Base-by-base conservation (phyloP, 2,888 invertebrate species). In the Oxyteleia sp. region DNA sequence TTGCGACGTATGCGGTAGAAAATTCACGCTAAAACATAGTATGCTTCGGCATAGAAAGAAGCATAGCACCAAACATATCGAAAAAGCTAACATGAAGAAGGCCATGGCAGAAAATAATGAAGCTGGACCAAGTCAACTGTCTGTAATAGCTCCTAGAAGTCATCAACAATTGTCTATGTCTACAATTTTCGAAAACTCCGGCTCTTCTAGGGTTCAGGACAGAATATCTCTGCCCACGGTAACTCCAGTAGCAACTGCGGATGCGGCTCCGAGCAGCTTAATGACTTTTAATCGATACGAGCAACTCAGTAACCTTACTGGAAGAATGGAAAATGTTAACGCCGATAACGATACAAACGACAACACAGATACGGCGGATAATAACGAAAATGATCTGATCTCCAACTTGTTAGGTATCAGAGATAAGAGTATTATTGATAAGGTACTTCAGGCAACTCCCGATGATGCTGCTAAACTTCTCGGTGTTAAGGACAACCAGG, bases 11-110 rank as follows among this genome's bases (percentile, higher is more conserved):
- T n/a, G n/a, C n/a, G n/a, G n/a, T n/a, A n/a, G n/a, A n/a, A n/a
- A n/a, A n/a, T n/a, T n/a, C n/a, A n/a, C n/a, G n/a, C n/a, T 98
- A 53, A 98, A 98, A 91, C 98, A 98, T 94, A 98, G 98, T 93
- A 98, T 98, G 98, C 94, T 98, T 86, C 95, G 98, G 0, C 98
- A 98, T 92, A 95, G 98, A 87, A 98, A 98, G 94, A 98, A 98
- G 93, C 98, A 98, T 92, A 79, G 75, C 18, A 53, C 78, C 26
- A 84, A 81, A 35, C 74, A 81, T 51, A 74, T 82, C 8, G 84
- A 84, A 13, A 78, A 81, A n/a, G 74, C 78, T 1, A 81, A 78
- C 18, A 18, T 59, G 55, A 84, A 81, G 29, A 69, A 75, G 10
- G 76, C 72, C 0, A 94, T 93, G 18, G 94, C 94, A 18, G 95